Evolutionary conservation across 1,140 invertebrate genomes (phyloP).

Genomic region (Magallana angulata): DNA sequence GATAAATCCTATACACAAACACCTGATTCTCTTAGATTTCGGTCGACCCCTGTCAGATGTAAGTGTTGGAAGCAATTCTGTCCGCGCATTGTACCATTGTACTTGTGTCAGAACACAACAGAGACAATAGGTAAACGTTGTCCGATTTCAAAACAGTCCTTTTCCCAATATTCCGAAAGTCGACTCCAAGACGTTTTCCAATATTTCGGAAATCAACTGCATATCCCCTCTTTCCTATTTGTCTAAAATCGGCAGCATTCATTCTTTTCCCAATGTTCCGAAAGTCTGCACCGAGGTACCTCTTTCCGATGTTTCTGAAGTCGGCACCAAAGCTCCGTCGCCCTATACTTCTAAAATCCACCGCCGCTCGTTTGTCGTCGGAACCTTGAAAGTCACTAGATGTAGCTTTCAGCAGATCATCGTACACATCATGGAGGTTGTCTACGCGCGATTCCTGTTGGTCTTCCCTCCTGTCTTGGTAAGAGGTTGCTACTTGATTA

Average conservation of each 20-base stretch:
- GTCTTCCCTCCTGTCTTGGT: neutral
- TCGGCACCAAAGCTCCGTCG: neutral
- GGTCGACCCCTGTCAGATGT: neutral
- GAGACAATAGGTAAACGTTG: neutral
- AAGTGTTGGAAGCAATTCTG: neutral
- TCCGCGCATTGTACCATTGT: neutral
- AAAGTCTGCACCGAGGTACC: neutral
- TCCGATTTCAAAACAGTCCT: neutral
- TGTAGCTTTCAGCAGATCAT: neutral
- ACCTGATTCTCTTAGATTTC: too few relatives aligned
- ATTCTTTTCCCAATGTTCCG: neutral
- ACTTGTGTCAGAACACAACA: neutral
- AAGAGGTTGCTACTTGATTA: neutral
- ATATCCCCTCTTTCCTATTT: neutral
- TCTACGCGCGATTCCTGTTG: neutral
- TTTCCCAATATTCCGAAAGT: constrained; percentile 14
- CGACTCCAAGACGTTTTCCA: constrained; percentile 20
- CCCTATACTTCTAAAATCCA: neutral
- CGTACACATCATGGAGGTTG: neutral
- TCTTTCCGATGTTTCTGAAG: constrained; percentile 18
- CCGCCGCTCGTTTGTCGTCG: neutral
- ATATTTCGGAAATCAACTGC: constrained; percentile 21
- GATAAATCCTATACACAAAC: too few relatives aligned
- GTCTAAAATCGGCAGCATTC: neutral
- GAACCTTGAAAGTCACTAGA: neutral